Evolutionary conservation across 2,797 vertebrate genomes (phyloP).

Genomic region (Melanotaenia maccullochi): DNA sequence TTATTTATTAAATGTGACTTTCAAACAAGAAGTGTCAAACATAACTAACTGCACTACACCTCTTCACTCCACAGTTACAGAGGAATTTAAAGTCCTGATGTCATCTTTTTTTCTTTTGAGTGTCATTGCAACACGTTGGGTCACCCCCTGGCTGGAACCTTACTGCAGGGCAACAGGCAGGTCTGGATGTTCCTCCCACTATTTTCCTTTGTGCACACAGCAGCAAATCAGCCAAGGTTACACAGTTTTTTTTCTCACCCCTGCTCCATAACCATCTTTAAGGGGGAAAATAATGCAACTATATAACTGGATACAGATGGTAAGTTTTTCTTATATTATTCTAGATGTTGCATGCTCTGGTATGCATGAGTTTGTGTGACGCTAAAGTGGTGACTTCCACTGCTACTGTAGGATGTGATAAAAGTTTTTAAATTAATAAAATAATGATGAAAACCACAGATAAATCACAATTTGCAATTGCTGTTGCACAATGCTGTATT

Average conservation of each 20-base stretch:
- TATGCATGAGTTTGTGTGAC: too few species aligned
- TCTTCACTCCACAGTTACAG: background rate
- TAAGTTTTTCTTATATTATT: too few species aligned
- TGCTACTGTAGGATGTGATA: too few species aligned
- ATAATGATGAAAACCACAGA: too few species aligned
- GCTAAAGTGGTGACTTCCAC: too few species aligned
- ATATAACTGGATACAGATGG: too few species aligned
- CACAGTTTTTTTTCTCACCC: constrained; percentile 27
- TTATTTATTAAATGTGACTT: too few species aligned
- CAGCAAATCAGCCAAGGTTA: constrained; percentile 59
- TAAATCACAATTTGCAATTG: background rate
- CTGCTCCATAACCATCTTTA: constrained; percentile 7
- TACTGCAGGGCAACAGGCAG: constrained; percentile 64
- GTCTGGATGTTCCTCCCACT: constrained; percentile 68
- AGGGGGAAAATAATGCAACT: too few species aligned
- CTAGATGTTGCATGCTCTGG: too few species aligned
- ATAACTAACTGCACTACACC: too few species aligned
- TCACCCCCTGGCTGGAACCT: constrained; percentile 63
- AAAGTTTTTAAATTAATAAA: too few species aligned
- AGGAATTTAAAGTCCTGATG: constrained; percentile 5
- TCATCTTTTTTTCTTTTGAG: constrained; percentile 18
- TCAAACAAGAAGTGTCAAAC: too few species aligned
- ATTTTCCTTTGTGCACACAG: constrained; percentile 61
- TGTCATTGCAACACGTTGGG: constrained; percentile 55
- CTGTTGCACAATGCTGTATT: constrained; percentile 6